Conservation (phyloP, 2,888 invertebrate species). For the Allygus modestus region DNA sequence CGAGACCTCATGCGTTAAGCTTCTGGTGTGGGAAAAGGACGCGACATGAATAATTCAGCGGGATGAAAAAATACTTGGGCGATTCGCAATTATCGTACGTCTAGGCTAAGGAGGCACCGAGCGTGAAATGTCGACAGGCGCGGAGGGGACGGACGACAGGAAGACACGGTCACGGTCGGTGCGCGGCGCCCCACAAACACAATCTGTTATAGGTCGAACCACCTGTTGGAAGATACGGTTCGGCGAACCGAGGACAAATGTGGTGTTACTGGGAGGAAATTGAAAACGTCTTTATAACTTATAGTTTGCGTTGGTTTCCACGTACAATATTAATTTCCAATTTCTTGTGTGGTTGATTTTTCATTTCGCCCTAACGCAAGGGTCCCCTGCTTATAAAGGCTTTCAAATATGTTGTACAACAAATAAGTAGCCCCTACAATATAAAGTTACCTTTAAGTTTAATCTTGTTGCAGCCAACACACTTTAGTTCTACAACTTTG, state of each 20-base stretch:
- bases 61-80: background rate
- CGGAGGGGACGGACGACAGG: background rate
- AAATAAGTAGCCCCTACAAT: too few relatives aligned
- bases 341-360: too few relatives aligned
- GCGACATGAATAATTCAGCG: slow-evolving; percentile 8
- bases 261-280: too few relatives aligned
- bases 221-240: background rate
- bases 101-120: background rate
- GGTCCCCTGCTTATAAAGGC: too few relatives aligned
- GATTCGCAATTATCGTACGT: background rate
- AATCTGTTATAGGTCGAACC: background rate
- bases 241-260: background rate
- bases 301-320: too few relatives aligned
- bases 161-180: background rate
- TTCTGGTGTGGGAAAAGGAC: background rate
- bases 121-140: slow-evolving; percentile 5
- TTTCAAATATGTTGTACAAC: too few relatives aligned
- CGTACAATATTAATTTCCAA: too few relatives aligned
- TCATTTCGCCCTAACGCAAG: too few relatives aligned
- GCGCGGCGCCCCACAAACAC: background rate
- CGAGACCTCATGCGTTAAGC: background rate
- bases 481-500: too few relatives aligned
- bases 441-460: too few relatives aligned
- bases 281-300: too few relatives aligned
- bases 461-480: too few relatives aligned